Conservation (phyloP, 2,113 vertebrate genomes). For the Protobothrops flavoviridis region DNA sequence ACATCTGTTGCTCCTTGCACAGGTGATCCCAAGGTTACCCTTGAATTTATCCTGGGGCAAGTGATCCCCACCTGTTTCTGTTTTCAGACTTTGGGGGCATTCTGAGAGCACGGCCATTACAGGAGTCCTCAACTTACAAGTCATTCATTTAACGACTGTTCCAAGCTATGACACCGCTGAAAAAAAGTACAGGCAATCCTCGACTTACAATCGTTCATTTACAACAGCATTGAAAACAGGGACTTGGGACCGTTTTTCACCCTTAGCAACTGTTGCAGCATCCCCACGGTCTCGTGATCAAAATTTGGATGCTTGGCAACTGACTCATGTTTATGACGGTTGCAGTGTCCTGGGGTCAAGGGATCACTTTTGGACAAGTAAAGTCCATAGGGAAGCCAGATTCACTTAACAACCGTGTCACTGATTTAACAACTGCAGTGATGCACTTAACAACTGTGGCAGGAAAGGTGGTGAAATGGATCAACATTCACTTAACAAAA, state of each 20-base stretch:
- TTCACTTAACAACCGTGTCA: not conserved
- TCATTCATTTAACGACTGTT: too few species aligned
- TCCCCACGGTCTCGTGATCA: not conserved
- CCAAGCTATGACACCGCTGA: too few species aligned
- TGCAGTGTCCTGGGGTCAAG: too few species aligned
- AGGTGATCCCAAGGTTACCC: not conserved
- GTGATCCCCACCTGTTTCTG: not conserved
- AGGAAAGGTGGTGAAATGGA: not conserved
- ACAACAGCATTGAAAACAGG: not conserved
- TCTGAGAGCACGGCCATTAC: not conserved
- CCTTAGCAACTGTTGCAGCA: too few species aligned
- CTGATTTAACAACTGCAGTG: too few species aligned
- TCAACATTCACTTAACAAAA: not conserved
- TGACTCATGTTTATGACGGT: too few species aligned
- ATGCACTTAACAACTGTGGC: too few species aligned
- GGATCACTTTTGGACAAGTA: not conserved
- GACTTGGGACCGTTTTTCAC: not conserved
- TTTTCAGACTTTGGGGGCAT: not conserved
- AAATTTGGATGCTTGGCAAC: not conserved
- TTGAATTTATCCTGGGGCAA: not conserved
- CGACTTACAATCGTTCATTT: not conserved
- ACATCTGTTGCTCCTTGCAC: not conserved
- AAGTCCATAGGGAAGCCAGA: not conserved
- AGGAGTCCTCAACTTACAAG: too few species aligned
- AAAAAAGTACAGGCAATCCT: not conserved